Evolutionary conservation across 2,888 invertebrate genomes (phyloP).

Genomic region (Petrolisthes cinctipes): DNA sequence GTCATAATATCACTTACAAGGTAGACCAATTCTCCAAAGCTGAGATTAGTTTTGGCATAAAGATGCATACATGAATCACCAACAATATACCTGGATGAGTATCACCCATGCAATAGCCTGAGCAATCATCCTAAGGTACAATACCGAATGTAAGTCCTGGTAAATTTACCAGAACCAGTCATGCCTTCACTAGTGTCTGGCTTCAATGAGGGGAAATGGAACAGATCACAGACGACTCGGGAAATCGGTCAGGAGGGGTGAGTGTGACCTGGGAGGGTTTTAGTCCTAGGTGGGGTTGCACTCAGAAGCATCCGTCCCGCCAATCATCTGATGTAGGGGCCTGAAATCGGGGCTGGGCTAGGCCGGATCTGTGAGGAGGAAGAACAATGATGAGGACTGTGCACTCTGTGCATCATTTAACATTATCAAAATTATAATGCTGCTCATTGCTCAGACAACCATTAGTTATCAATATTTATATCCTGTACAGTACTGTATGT

Average conservation of each 20-base stretch:
- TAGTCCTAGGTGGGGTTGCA: neutral
- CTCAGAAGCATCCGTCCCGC: slow-evolving; percentile 56
- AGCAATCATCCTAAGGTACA: too few species aligned
- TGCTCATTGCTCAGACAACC: too few species aligned
- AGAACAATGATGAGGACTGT: neutral
- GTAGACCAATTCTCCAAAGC: neutral
- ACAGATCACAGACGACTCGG: slow-evolving; percentile 11
- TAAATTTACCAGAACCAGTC: too few species aligned
- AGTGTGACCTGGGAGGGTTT: neutral
- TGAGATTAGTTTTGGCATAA: slow-evolving; percentile 12
- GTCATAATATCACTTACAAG: neutral
- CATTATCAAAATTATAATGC: too few species aligned
- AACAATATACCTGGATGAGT: too few species aligned
- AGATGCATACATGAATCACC: neutral
- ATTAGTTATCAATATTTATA: too few species aligned
- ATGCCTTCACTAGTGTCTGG: neutral
- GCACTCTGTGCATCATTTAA: too few species aligned
- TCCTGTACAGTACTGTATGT: too few species aligned
- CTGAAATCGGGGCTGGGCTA: slow-evolving; percentile 47
- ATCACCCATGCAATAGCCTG: too few species aligned
- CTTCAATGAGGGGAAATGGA: neutral
- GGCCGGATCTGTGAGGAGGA: slow-evolving; percentile 37
- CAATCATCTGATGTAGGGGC: slow-evolving; percentile 46
- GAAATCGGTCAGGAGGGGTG: too few species aligned
- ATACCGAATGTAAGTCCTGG: too few species aligned